Percentiles rank a stretch among this genome's conserved stretches.
These are phyloP conservation scores for Falcunculus frontatus DNA, from an alignment of 2,113 vertebrate species.

Conservation along the genomic window DNA sequence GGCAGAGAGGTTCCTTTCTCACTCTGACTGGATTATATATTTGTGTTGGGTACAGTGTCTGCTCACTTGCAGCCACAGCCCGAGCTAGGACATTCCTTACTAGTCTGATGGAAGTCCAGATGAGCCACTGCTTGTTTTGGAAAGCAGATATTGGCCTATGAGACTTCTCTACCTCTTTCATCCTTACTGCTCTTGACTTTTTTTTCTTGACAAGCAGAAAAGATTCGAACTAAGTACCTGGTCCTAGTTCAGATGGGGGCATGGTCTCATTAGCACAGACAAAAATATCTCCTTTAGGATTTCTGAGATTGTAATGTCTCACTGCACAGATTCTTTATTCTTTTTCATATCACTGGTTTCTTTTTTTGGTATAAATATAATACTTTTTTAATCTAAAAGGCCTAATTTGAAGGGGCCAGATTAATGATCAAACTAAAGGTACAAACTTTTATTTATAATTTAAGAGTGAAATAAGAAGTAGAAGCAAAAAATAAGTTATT, in stretches of 20 bases:
- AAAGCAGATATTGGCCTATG: not conserved
- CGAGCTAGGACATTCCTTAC: not conserved
- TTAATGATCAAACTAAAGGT: not conserved
- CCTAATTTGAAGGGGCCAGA: not conserved
- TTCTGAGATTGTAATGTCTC: not conserved
- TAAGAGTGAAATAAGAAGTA: not conserved
- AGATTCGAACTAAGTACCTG: not conserved
- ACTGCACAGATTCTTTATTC: not conserved
- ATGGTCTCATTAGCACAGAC: not conserved
- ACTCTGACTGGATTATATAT: not conserved
- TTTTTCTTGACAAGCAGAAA: not conserved
- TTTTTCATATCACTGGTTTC: not conserved
- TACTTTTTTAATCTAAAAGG: not conserved
- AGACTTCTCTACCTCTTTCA: not conserved
- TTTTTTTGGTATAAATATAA: not conserved
- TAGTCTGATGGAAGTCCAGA: not conserved
- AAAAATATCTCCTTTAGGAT: not conserved
- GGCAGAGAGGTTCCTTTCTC: not conserved
- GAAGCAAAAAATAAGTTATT: not conserved
- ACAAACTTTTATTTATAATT: not conserved
- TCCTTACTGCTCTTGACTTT: not conserved
- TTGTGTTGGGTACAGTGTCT: not conserved
- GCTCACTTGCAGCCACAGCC: not conserved
- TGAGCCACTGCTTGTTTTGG: not conserved
- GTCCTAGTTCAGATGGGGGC: not conserved